phyloP scores from a whole-genome alignment of 2,797 vertebrate species.

The Lateolabrax maculatus region DNA sequence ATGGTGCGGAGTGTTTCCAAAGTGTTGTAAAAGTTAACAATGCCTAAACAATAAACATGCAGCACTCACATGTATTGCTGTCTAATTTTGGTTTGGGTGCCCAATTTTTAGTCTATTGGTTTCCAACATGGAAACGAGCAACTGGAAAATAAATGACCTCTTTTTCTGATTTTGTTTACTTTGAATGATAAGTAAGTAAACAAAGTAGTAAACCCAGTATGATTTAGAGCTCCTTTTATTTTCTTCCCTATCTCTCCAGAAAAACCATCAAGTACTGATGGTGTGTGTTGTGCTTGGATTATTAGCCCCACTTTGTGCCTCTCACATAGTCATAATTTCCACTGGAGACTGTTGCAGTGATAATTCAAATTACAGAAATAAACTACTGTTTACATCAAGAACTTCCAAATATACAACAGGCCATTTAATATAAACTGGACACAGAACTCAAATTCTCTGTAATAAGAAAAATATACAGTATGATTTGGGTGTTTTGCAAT shows the following conservation, averaged over 20 bases:
- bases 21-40: constrained; percentile 72
- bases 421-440: neutral
- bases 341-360: neutral
- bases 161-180: constrained; percentile 36
- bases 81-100: constrained; percentile 59
- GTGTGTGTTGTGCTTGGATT: constrained; percentile 9
- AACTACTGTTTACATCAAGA: constrained; percentile 1
- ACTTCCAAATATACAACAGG: neutral
- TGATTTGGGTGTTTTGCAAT: constrained; percentile 4
- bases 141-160: constrained; percentile 23
- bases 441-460: no score
- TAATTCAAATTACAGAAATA: constrained; percentile 1
- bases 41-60: constrained; percentile 63
- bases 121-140: constrained; percentile 45
- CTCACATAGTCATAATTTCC: constrained; percentile 1
- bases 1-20: constrained; percentile 63
- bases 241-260: constrained; percentile 18
- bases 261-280: constrained; percentile 9
- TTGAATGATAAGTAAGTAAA: constrained; percentile 33
- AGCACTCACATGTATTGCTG: constrained; percentile 46
- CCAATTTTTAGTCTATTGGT: constrained; percentile 43
- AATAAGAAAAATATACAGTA: no score
- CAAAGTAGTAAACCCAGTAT: no score
- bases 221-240: constrained; percentile 6
- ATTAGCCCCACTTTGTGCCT: constrained; percentile 1